Conservation (phyloP, 2,113 vertebrate species). For the Opisthocomus hoazin region DNA sequence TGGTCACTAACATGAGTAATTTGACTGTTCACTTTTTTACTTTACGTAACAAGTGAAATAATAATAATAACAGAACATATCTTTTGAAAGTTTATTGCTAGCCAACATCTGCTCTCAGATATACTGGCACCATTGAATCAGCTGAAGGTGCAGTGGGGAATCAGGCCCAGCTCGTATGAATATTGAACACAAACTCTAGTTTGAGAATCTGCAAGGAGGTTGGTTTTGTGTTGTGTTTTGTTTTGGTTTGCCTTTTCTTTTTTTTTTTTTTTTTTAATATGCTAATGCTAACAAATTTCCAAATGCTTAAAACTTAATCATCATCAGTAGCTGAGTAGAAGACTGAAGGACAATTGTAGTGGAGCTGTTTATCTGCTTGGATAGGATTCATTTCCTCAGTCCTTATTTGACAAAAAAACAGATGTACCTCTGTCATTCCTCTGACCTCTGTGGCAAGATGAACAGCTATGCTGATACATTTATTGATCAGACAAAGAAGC, state of each 20-base stretch:
- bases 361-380: conserved; percentile 49
- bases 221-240: neutral
- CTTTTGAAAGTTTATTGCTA: neutral
- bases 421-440: conserved; percentile 64
- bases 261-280: neutral
- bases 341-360: conserved; percentile 38
- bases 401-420: conserved; percentile 66
- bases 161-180: neutral
- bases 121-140: neutral
- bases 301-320: conserved; percentile 49
- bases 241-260: neutral
- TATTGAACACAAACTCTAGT: neutral
- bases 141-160: neutral
- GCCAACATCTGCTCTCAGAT: neutral
- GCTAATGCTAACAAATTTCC: neutral
- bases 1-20: neutral
- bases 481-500: conserved; percentile 71
- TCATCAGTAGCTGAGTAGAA: neutral
- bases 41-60: neutral
- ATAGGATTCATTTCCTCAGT: conserved; percentile 63
- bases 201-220: neutral
- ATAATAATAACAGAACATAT: neutral
- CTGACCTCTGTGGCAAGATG: conserved; percentile 70
- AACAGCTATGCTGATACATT: conserved; percentile 57
- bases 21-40: neutral